Base-by-base conservation (phyloP, 2,797 vertebrate species). In the Coracias cyanogaster region DNA sequence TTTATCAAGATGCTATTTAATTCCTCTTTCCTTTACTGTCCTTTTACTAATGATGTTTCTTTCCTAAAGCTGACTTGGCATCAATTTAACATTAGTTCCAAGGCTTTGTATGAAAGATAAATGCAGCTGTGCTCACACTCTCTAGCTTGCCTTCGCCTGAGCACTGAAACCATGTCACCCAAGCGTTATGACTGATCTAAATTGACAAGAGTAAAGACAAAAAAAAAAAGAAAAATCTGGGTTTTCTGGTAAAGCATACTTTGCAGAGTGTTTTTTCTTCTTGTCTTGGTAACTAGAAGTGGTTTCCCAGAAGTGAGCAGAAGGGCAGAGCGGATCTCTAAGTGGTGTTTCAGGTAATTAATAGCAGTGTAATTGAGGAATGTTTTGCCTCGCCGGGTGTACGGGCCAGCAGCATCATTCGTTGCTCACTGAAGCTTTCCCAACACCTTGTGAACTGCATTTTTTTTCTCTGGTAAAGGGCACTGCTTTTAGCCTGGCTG, bases 31-130 rank as follows among this genome's bases (percentile, higher is more conserved):
- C 54, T 78, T 84, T 77, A 85, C 35, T 71, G 35, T 25, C n/a
- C 83, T 96, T 92, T 71, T 91, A 52, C 87, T 96, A 93, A 80
- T 51, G 82, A 94, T 81, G 64, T 79, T 95, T 97, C 88, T 83
- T 92, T 94, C 82, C 84, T 82, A 87, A 81, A 62, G 79, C 84
- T 96, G 93, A 91, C 79, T 89, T 89, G 48, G 79, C 87, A 93
- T 89, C 89, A 91, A 85, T 96, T 95, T 95, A 87, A 83, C 85
- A 70, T 86, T 49, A 80, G 67, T 86, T 93, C 71, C 90, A 84
- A 96, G 54, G 71, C 57, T 91, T 93, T 92, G 64, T 84, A 86
- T 78, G 90, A 91, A 91, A 94, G 86, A 83, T 57, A 95, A 95
- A 70, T 95, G 89, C 91, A 93, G 79, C 74, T 16, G 33, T 64